Evolutionary conservation across 64 coral and sea anemone genomes (phyloP), one percentile per base, ranked within the genome.

Genomic region (Dendrophyllia cribrosa): DNA sequence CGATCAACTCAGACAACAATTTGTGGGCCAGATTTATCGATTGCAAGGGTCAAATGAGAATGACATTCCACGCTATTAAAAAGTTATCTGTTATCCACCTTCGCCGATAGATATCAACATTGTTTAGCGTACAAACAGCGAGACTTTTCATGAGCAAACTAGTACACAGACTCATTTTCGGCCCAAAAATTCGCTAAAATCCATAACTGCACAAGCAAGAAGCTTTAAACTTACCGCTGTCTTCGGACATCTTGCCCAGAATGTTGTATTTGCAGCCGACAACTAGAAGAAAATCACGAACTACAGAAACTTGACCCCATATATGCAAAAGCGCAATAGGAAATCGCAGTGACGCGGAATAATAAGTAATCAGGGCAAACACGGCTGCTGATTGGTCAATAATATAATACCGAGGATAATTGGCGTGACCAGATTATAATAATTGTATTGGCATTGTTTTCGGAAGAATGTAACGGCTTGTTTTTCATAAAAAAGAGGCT

Each of bases 321-420:
- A 45, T 46, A 43, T 48, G 20, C 16, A 51, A 59, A 68, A 68
- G 80, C 21, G 80, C 80, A 84, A 84, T 84, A 46, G 62, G 80
- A 67, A 67, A 84, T 84, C 6, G n/a, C 45, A 84, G 80, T 84
- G 80, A 84, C 80, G 80, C 80, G 80, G 79, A 84, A 51, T 67
- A 44, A 84, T 84, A 66, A 68, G 61, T 84, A 66, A 84, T 84
- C 16, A 50, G 61, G 43, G 19, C 63, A 68, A 84, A 12, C 45
- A 47, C 80, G 60, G 19, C 14, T 8, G 43, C 61, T 67, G 45
- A 84, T 84, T 84, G 80, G 80, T 51, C 64, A 9, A 67, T 1
- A 23, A 5, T 1, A 84, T 84, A 68, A 84, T 84, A 14, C 80
- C 62, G n/a, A 15, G 14, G 61, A 49, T 84, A 84, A 84, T 84